phyloP scores from a whole-genome alignment of 1,140 invertebrate species.

The Lepidotrigona ventralis region DNA sequence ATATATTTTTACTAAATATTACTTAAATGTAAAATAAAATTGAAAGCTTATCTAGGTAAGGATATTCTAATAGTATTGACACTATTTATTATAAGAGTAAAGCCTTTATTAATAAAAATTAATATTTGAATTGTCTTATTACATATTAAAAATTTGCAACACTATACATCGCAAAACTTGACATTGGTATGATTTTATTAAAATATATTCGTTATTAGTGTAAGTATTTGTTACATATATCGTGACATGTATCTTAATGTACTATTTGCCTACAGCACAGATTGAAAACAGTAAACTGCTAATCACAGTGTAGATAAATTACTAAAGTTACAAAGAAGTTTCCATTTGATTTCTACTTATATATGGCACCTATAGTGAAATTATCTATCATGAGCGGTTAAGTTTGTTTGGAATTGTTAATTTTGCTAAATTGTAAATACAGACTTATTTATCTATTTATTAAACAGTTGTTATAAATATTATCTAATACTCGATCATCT shows the following conservation, averaged over 20 bases:
- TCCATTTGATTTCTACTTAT: slow-evolving; percentile 58
- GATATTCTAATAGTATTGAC: background rate
- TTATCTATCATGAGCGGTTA: slow-evolving; percentile 30
- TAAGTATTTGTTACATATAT: slow-evolving; percentile 42
- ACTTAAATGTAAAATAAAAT: slow-evolving; percentile 39
- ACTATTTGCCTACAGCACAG: slow-evolving; percentile 32
- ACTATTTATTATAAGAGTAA: slow-evolving; percentile 41
- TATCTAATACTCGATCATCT: slow-evolving; percentile 46
- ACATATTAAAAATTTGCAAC: slow-evolving; percentile 50
- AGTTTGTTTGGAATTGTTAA: background rate
- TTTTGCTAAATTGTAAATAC: slow-evolving; percentile 33
- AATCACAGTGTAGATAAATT: slow-evolving; percentile 70
- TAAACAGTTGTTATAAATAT: slow-evolving; percentile 25
- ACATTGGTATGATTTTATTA: slow-evolving; percentile 58
- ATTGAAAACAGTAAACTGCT: slow-evolving; percentile 46
- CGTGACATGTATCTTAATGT: slow-evolving; percentile 24
- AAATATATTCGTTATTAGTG: slow-evolving; percentile 48
- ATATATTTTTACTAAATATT: slow-evolving; percentile 65
- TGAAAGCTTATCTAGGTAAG: background rate
- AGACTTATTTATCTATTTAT: slow-evolving; percentile 11
- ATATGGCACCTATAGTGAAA: slow-evolving; percentile 59
- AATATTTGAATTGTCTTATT: slow-evolving; percentile 60
- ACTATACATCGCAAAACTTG: slow-evolving; percentile 43
- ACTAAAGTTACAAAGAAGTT: slow-evolving; percentile 65
- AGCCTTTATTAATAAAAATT: slow-evolving; percentile 71